These are phyloP conservation scores for Chrysoperla carnea DNA, from an alignment of 1,140 invertebrate genomes.

Conservation along the genomic window DNA sequence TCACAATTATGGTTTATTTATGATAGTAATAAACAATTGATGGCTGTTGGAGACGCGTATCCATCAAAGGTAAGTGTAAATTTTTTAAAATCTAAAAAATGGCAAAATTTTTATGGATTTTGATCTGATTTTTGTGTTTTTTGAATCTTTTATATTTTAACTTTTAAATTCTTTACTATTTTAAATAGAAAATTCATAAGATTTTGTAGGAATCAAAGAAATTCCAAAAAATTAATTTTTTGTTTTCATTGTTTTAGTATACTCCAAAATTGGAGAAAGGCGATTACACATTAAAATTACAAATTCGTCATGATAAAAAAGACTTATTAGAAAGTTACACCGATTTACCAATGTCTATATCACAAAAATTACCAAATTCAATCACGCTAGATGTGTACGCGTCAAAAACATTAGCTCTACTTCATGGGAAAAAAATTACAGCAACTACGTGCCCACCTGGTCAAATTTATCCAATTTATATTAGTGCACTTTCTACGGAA, in stretches of 20 bases:
- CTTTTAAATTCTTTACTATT: too few species aligned
- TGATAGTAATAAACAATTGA: conserved; percentile 77
- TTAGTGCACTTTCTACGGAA: conserved; percentile 52
- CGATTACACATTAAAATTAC: conserved; percentile 75
- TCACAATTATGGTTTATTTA: conserved; percentile 94
- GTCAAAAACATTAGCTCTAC: conserved; percentile 34
- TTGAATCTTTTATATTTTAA: too few species aligned
- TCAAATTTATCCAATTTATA: conserved; percentile 49
- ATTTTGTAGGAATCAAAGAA: conserved; percentile 1
- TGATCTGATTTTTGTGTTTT: conserved; percentile 1
- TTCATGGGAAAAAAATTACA: conserved; percentile 61
- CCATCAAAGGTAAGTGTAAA: conserved; percentile 47
- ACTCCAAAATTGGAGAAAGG: conserved; percentile 83
- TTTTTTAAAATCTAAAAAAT: not conserved
- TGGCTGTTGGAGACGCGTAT: conserved; percentile 79
- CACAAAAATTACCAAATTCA: conserved; percentile 54
- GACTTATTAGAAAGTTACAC: conserved; percentile 73
- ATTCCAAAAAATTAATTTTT: too few species aligned
- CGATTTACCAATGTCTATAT: conserved; percentile 54
- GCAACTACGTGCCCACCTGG: conserved; percentile 39
- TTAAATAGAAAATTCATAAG: not conserved
- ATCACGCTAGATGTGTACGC: conserved; percentile 61
- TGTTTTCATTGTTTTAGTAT: conserved; percentile 41
- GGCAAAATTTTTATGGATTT: conserved; percentile 5
- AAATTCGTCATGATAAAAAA: conserved; percentile 77